Base-by-base conservation (phyloP, 1,140 invertebrate genomes). In the Popillia japonica region DNA sequence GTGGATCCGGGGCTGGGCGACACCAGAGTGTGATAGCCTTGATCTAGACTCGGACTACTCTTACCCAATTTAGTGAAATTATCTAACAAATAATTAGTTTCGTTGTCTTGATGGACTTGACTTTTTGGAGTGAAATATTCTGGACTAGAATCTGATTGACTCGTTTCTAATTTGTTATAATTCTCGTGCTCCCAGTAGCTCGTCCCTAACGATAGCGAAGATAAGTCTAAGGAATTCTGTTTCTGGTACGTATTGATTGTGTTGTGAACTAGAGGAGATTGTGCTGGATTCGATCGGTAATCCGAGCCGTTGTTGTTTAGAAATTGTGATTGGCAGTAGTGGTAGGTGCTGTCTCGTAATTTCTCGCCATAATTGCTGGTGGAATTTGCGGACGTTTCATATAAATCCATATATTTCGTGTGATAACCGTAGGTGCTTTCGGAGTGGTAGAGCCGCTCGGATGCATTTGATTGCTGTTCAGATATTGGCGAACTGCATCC, bases 21-120 rank as follows among this genome's bases (percentile, higher is more conserved):
- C 0, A 93, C 90, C 55, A 94, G 86, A 1, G 93, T 94, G 81
- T 94, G 93, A 86, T 94, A 94, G 7, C 93, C 93, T 84, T 94
- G 91, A 85, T 94, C 93, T 22, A 93, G 85, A 80, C 90, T 92
- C 34, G 92, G 91, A 77, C 88, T 88, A 64, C 88, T 86, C 79
- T 89, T 86, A 40, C 87, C 87, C 74, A 87, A 79, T 80, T 87
- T 87, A 17, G 83, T 81, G 79, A 86, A 87, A 80, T 85, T 87
- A 72, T 87, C 86, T 64, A 87, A 81, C 72, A 87, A 79, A 79
- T 86, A 87, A 44, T 73, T 81, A 72, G 77, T 78, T 77, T 78
- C 75, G 78, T 81, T 76, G 42, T 78, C 75, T 4, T 48, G 74
- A 44, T 55, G 34, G 9, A 17, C 22, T 64, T 82, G 34, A 55